Base-by-base conservation (phyloP, 2,888 invertebrate genomes). In the Proisotoma minuta region DNA sequence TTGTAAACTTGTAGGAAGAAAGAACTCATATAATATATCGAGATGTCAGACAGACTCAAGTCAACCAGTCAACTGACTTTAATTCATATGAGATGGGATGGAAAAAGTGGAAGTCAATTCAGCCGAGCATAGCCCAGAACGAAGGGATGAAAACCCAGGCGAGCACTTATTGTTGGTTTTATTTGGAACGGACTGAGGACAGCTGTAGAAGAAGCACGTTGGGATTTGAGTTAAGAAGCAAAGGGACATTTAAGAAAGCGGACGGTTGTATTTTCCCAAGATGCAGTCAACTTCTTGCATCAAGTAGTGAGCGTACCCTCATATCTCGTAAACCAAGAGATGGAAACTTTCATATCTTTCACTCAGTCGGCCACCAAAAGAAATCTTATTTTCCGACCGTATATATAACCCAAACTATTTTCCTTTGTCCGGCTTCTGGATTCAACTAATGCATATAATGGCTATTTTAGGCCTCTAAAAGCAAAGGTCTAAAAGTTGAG, bases 351-450 rank as follows among this genome's bases (percentile, higher is more conserved):
- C 34, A 8, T 15, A 34, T 34, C 34, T 34, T 34, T n/a, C 43
- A 12, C 5, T 5, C 26, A 22, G 49, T 57, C 57, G 49, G 49
- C 22, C 23, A 53, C 48, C 60, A 23, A 54, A 59, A n/a, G n/a
- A n/a, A 60, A 63, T 61, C 67, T 63, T 67, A 63, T 67, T 67
- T 67, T 67, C 68, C 62, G 59, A 60, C 58, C 60, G 60, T 63
- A 60, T 62, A 62, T 60, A 59, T 65, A 57, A 65, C 60, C 68
- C 63, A 68, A 65, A 62, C 68, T 60, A 65, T 68, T 68, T 62
- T 56, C 27, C 43, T 56, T 40, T 22, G 40, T 26, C 56, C 26
- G 20, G n/a, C 23, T 54, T n/a, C n/a, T n/a, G n/a, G n/a, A n/a
- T n/a, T n/a, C n/a, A n/a, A n/a, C n/a, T n/a, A n/a, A n/a, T n/a